A percentile compares a stretch with the other conserved stretches of the same genome.
These are phyloP conservation scores for Hecatera dysodea DNA, from an alignment of 2,888 invertebrate genomes.

Conservation along the genomic window DNA sequence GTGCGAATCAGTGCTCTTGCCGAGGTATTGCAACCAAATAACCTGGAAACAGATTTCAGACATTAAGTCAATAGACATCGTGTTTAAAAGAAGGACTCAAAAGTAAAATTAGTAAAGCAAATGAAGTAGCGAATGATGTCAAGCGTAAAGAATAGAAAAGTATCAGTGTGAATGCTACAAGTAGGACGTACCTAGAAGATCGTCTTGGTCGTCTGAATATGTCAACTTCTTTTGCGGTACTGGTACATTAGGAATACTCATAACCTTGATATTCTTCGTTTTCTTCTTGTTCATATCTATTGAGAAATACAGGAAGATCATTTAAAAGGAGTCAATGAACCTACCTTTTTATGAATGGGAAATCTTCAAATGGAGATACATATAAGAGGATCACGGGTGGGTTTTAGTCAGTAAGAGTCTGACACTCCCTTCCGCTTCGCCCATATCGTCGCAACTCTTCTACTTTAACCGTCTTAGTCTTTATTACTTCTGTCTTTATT, in stretches of 20 bases:
- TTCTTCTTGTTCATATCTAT: constrained; percentile 12
- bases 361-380: too few species aligned
- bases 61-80: not conserved
- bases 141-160: not conserved
- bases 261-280: not conserved
- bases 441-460: too few species aligned
- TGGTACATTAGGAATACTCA: constrained; percentile 13
- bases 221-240: not conserved
- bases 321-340: not conserved
- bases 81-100: not conserved
- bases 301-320: not conserved
- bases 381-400: too few species aligned
- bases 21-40: constrained; percentile 80
- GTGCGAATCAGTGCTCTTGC: constrained; percentile 72
- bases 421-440: too few species aligned
- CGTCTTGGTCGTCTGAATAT: not conserved
- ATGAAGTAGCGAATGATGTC: not conserved
- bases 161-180: not conserved
- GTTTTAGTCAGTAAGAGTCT: too few species aligned
- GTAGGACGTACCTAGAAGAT: constrained; percentile 28
- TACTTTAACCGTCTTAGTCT: too few species aligned
- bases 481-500: too few species aligned
- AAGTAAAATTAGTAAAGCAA: not conserved
- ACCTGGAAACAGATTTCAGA: constrained; percentile 77
- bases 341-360: too few species aligned